Evolutionary conservation across 2,797 vertebrate species (phyloP).

Genomic region (Aplochiton taeniatus): DNA sequence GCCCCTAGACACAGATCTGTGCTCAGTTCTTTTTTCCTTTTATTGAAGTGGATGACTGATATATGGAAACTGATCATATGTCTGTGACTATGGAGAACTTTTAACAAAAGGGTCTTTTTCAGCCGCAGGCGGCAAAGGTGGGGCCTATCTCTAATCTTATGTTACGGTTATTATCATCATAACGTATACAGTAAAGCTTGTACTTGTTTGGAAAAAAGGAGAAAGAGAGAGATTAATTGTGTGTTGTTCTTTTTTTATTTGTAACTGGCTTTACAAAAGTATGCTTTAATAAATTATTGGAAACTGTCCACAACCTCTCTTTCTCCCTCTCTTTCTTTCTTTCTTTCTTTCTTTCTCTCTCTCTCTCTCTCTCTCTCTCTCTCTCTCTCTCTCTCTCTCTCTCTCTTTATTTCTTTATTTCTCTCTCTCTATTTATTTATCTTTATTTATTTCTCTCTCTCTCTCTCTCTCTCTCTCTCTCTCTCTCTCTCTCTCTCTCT

Average conservation of each 20-base stretch:
- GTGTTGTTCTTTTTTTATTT: conserved; percentile 79
- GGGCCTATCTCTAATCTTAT: conserved; percentile 74
- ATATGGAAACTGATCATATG: conserved; percentile 39
- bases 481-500: no score
- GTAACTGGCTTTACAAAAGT: conserved; percentile 93
- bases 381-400: background rate
- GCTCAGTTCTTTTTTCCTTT: conserved; percentile 31
- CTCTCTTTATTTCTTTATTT: no score
- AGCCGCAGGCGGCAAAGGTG: conserved; percentile 90
- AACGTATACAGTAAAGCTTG: conserved; percentile 63
- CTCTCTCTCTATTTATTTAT: no score
- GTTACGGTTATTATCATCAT: conserved; percentile 65
- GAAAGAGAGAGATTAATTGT: conserved; percentile 59
- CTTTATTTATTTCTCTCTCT: no score
- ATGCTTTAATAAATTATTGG: conserved; percentile 95
- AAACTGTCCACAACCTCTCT: conserved; percentile 55
- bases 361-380: background rate
- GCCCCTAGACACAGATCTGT: conserved; percentile 43
- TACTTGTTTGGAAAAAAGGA: conserved; percentile 72
- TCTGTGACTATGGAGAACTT: conserved; percentile 53
- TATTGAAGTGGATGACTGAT: conserved; percentile 10
- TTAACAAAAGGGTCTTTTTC: conserved; percentile 77
- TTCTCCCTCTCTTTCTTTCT: no score
- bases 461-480: no score
- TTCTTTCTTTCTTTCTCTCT: no score